Base-by-base conservation (phyloP, 2,113 vertebrate genomes). In the Paratilapia polleni region DNA sequence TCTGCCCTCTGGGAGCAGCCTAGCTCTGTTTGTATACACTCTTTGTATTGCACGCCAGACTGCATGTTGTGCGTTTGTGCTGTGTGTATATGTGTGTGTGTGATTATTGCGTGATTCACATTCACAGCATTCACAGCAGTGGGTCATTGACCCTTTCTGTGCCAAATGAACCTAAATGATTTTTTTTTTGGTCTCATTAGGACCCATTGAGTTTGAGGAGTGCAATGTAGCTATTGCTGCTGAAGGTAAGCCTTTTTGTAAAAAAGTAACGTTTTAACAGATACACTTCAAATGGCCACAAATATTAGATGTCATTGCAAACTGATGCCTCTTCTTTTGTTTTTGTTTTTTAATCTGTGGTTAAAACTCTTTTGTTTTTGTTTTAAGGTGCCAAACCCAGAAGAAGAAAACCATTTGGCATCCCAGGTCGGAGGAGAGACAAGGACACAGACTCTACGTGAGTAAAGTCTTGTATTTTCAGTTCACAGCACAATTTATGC, bases 191-290 rank as follows among this genome's bases (percentile, higher is more conserved):
- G 58, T 92, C 84, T 90, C 76, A 85, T 95, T 92, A 97, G 98
- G 98, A 15, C 96, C 96, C 80, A 96, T 99, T 94, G 98, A 99
- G 91, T 99, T 99, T 96, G 98, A 99, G 93, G 98, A 99, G 95
- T 99, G 98, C 92, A 98, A 98, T 79, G 90, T 96, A 87, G 96
- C 97, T 41, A 96, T 96, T 86, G 97, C 96, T 76, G 96, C 96
- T 43, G 98, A 99, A 97, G 98, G 98, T 98, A 82, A 94, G 79
- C 64, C 19, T 47, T 47, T 22, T 77, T 34, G 3, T 17, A 52
- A 28, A 43, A 34, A 24, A 7, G 59, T 14, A 82, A n/a, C 0
- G 8, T 20, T 82, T 59, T 19, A 38, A 41, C 8, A 59, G 31
- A 74, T 31, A 36, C 61, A 43, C 22, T 49, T 19, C 11, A 31